Percentiles rank a stretch among this genome's conserved stretches.
phyloP scores from a whole-genome alignment of 2,888 invertebrate genomes.

The Apotomis capreana region DNA sequence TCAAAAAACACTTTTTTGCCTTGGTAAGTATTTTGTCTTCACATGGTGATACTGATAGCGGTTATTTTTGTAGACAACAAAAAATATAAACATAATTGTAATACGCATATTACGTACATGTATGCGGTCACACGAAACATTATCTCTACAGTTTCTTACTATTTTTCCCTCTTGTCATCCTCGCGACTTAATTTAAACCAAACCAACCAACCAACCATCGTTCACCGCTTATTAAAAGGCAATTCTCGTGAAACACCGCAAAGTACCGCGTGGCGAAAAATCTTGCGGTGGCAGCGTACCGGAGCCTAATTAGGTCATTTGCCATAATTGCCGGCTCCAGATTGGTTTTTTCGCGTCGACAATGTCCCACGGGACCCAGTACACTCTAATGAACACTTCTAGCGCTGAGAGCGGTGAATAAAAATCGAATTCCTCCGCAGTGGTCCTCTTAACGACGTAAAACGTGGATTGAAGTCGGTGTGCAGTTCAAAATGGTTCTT shows the following conservation, averaged over 20 bases:
- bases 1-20: too few species aligned
- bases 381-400: conserved; percentile 75
- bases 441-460: conserved; percentile 36
- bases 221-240: conserved; percentile 61
- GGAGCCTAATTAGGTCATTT: conserved; percentile 76
- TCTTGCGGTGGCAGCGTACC: conserved; percentile 58
- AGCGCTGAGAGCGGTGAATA: conserved; percentile 52
- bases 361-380: conserved; percentile 67
- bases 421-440: conserved; percentile 47
- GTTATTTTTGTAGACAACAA: background rate
- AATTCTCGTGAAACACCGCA: conserved; percentile 61
- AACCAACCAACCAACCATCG: conserved; percentile 46
- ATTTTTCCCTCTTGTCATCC: conserved; percentile 6
- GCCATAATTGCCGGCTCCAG: conserved; percentile 77
- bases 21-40: background rate
- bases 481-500: conserved; percentile 28
- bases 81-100: background rate
- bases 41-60: background rate
- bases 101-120: background rate
- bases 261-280: conserved; percentile 65
- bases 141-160: background rate
- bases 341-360: conserved; percentile 81
- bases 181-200: conserved; percentile 47
- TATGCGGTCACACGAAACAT: background rate
- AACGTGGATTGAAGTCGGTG: conserved; percentile 22